Conservation (phyloP, 2,113 vertebrate genomes). For the Carollia perspicillata region DNA sequence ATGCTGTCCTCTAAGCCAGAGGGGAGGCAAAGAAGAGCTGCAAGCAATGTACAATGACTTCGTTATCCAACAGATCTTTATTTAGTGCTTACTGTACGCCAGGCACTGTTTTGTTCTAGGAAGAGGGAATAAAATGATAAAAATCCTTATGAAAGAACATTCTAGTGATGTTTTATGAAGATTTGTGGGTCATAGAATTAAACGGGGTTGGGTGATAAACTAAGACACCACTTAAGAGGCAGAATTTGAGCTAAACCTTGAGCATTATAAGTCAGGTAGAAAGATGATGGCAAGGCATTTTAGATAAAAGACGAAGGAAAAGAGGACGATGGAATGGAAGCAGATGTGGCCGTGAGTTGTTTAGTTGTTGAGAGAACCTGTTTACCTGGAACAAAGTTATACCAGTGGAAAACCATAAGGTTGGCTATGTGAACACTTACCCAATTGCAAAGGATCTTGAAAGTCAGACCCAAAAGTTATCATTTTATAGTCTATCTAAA, state of each 20-base stretch:
- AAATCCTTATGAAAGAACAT: background rate
- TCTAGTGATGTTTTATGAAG: background rate
- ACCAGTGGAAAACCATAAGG: background rate
- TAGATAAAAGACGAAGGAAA: background rate
- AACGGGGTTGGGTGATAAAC: background rate
- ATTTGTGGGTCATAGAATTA: background rate
- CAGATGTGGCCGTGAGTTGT: background rate
- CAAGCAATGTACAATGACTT: background rate
- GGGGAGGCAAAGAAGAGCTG: background rate
- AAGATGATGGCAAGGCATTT: background rate
- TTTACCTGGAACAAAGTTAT: background rate
- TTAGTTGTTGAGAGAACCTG: background rate
- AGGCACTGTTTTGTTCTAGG: background rate
- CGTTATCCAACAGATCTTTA: background rate
- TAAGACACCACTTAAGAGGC: background rate
- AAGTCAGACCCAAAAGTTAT: background rate
- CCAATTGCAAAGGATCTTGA: background rate
- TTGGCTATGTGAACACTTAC: background rate
- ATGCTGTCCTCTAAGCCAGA: background rate
- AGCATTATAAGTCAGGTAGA: background rate
- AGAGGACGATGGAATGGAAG: background rate
- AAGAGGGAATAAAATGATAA: background rate
- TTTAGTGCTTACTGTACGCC: background rate
- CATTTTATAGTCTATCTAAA: slow-evolving; percentile 37
- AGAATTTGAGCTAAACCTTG: background rate